Evolutionary conservation across 2,888 invertebrate species (phyloP).

Genomic region (Yponomeuta sedellus): DNA sequence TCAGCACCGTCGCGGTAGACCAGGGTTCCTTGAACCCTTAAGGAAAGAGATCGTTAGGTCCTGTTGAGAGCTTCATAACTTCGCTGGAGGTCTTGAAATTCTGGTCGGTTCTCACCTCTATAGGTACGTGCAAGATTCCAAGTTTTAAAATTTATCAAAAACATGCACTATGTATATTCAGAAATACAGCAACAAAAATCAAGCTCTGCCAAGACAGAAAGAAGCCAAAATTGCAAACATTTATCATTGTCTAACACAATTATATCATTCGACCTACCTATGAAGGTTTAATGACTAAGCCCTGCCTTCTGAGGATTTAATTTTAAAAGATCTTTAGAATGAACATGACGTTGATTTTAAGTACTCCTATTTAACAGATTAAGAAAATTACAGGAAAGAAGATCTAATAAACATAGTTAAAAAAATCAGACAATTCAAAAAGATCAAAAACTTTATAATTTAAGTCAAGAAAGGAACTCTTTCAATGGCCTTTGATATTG

Average conservation of each 20-base stretch:
- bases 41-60: constrained; percentile 19
- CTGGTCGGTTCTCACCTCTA: neutral
- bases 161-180: constrained; percentile 55
- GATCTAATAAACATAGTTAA: neutral
- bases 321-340: constrained; percentile 24
- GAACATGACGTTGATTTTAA: constrained; percentile 3
- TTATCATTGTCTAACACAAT: constrained; percentile 29
- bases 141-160: constrained; percentile 16
- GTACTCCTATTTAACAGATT: neutral
- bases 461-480: neutral
- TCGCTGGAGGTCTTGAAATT: neutral
- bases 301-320: constrained; percentile 69
- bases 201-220: constrained; percentile 70
- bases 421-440: constrained; percentile 16
- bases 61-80: neutral
- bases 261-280: constrained; percentile 28
- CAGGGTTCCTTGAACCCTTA: constrained; percentile 85
- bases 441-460: constrained; percentile 19
- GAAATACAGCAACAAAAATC: constrained; percentile 54
- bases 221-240: constrained; percentile 60
- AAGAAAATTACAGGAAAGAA: constrained; percentile 12
- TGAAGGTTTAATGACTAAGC: constrained; percentile 51
- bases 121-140: constrained; percentile 6
- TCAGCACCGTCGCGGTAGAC: constrained; percentile 84
- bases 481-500: constrained; percentile 27